phyloP scores from a whole-genome alignment of 2,888 invertebrate genomes.

The Trichacis sp. region DNA sequence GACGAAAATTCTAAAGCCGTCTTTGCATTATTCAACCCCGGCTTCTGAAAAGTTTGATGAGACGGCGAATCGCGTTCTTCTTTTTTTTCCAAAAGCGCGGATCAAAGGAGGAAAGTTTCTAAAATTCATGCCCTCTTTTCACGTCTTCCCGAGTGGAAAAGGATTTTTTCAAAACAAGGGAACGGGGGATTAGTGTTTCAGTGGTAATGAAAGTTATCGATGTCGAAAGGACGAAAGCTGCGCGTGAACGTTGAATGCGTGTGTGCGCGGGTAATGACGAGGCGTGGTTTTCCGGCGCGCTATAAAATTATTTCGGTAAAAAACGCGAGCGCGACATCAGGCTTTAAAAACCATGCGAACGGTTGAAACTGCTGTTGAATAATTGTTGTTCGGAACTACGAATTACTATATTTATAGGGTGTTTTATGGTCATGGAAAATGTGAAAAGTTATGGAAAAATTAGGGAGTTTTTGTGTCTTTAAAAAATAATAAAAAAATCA shows the following conservation, averaged over 20 bases:
- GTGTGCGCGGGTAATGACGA: conserved; percentile 59
- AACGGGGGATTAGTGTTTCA: neutral
- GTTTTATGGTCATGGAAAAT: too few relatives aligned
- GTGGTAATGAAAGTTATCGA: too few relatives aligned
- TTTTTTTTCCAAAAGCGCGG: neutral
- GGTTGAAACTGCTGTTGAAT: too few relatives aligned
- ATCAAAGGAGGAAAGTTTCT: conserved; percentile 1
- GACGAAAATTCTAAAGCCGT: conserved; percentile 58
- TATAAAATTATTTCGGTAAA: conserved; percentile 61
- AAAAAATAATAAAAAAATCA: too few relatives aligned
- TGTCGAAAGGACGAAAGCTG: neutral
- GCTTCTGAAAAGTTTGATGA: conserved; percentile 28
- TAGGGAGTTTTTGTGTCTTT: too few relatives aligned
- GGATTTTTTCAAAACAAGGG: conserved; percentile 4
- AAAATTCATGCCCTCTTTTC: neutral
- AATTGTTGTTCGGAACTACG: too few relatives aligned
- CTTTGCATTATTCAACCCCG: conserved; percentile 56
- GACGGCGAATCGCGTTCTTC: conserved; percentile 16
- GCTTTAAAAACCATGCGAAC: neutral
- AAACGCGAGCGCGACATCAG: conserved; percentile 56
- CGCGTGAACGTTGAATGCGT: conserved; percentile 61
- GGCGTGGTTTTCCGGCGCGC: conserved; percentile 52
- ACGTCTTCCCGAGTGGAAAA: neutral
- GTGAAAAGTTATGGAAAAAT: too few relatives aligned
- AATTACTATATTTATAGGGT: too few relatives aligned